Base-by-base conservation (phyloP, 2,113 vertebrate species). In the Lathamus discolor region DNA sequence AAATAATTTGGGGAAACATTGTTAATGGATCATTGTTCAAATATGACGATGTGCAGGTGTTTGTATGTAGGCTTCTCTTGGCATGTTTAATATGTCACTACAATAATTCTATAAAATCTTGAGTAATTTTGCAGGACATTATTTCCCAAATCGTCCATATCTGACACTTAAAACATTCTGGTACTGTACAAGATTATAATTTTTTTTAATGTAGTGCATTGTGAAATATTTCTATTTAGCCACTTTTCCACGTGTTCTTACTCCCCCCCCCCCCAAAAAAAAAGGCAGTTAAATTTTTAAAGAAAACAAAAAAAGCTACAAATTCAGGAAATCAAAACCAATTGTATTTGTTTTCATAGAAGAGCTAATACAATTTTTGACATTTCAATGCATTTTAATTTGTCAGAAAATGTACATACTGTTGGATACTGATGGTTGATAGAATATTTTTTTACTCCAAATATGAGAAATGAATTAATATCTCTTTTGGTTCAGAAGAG, bases 11-110 rank as follows among this genome's bases (percentile, higher is more conserved):
- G 33, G n/a, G 67, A 83, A 91, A 63, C 1, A 23, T 43, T 80
- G 73, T 76, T 80, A 91, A 90, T 54, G n/a, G 67, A 55, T 86
- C 82, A 33, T 74, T 87, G 59, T 76, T 97, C 84, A 76, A 76
- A 87, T 22, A n/a, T 29, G 52, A 75, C 41, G 85, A 33, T 7
- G 27, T 72, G 17, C 29, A 84, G 92, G 39, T 80, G 48, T 83
- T 85, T 83, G 46, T 59, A 67, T 66, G 61, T 35, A 44, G 63
- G n/a, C 10, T 93, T 94, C 57, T 76, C 66, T 80, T 81, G 44
- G 35, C 51, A 68, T 0, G 0, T 74, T 92, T 51, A 70, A 79
- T 11, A 6, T 80, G 67, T 85, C 74, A 74, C 44, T 68, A 20
- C 37, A 89, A 52, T 69, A 87, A 85, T 37, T 41, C 44, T 37